A percentile compares a stretch with the other conserved stretches of the same genome.
These are phyloP conservation scores for Rallus crepitans DNA, from an alignment of 2,797 vertebrate species.

Conservation along the genomic window DNA sequence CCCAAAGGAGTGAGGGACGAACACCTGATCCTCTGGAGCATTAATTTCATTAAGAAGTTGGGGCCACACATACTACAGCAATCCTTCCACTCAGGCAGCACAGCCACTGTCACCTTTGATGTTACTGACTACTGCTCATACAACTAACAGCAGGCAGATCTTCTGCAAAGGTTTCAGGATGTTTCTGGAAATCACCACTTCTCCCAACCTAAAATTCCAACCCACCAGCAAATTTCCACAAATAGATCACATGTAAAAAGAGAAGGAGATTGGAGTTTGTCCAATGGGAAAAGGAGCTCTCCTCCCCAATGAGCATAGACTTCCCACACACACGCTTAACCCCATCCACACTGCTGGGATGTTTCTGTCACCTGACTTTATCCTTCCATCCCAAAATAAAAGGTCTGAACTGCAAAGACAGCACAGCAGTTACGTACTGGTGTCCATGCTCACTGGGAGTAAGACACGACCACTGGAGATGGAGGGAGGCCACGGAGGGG, in stretches of 20 bases:
- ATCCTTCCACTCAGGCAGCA: neutral
- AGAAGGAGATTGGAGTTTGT: neutral
- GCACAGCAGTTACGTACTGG: neutral
- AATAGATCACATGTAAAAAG: neutral
- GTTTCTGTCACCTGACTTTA: neutral
- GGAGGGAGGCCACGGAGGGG: neutral
- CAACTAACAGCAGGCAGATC: neutral
- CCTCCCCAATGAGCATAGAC: neutral
- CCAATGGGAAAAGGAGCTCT: neutral
- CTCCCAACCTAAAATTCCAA: neutral
- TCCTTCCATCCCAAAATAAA: neutral
- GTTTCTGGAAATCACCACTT: neutral
- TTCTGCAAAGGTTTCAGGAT: neutral
- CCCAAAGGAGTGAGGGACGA: neutral
- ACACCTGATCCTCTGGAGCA: neutral
- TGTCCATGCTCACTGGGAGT: neutral
- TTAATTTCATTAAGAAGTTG: neutral
- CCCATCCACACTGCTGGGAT: neutral
- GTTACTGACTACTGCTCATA: neutral
- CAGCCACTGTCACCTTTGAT: neutral
- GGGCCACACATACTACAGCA: neutral
- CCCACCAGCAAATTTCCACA: neutral
- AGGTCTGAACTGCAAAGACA: neutral
- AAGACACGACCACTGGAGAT: neutral
- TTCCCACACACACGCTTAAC: neutral